Percentiles rank a stretch among this genome's conserved stretches.
Evolutionary conservation across 2,113 vertebrate genomes (phyloP).

Genomic region (Macquaria australasica): DNA sequence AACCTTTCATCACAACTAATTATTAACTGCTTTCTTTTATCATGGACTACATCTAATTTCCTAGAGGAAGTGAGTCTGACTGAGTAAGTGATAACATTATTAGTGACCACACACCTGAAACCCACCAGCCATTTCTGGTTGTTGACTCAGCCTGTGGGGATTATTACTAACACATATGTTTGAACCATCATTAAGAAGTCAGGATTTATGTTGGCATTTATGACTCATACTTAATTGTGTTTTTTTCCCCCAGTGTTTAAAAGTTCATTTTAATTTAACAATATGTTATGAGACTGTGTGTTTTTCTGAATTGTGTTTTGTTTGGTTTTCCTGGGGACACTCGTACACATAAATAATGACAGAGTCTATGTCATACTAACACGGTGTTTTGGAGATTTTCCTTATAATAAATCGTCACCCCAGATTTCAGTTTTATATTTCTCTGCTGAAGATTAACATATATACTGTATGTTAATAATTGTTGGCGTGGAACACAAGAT

Average conservation of each 20-base stretch:
- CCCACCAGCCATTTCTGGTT: constrained; percentile 2
- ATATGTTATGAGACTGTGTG: neutral
- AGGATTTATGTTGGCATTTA: constrained; percentile 24
- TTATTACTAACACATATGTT: constrained; percentile 32
- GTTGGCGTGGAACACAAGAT: neutral
- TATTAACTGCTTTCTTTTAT: constrained; percentile 50
- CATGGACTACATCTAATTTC: constrained; percentile 52
- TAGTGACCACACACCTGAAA: constrained; percentile 29
- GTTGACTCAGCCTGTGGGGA: constrained; percentile 44
- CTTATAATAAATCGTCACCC: neutral
- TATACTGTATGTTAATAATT: neutral
- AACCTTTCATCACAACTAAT: constrained; percentile 17
- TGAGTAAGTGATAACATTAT: constrained; percentile 43
- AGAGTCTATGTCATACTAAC: neutral
- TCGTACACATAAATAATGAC: neutral
- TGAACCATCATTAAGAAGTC: constrained; percentile 36
- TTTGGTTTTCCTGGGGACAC: constrained; percentile 33
- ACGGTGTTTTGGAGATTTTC: neutral
- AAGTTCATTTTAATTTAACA: neutral
- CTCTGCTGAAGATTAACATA: neutral
- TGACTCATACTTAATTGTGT: constrained; percentile 21
- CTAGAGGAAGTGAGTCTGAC: constrained; percentile 48
- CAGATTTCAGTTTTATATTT: neutral
- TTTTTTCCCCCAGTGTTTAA: neutral
- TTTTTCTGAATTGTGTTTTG: neutral